Evolutionary conservation across 1,140 invertebrate species (phyloP), one percentile per base, ranked within the genome.

Genomic region (Wasmannia auropunctata): DNA sequence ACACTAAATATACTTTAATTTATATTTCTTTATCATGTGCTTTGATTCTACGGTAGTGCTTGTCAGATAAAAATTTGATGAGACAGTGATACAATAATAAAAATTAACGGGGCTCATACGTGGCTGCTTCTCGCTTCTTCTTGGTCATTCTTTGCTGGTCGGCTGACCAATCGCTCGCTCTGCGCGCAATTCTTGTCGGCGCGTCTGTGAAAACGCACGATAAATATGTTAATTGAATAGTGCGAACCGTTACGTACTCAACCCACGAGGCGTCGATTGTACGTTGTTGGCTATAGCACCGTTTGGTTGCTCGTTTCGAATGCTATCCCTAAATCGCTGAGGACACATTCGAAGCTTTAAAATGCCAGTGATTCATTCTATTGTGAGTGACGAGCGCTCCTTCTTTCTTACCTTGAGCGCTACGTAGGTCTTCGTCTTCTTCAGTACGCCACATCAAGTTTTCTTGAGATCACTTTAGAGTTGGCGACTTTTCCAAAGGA

Each of bases 211-310:
- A 86, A 86, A 91, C 80, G 77, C 76, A 88, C 79, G 89, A 92
- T 91, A 91, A 93, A 92, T 91, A 92, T 92, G 92, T 93, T 91
- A 93, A 93, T 93, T 90, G 87, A 91, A 90, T 90, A 87, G 75
- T 70, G 16, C 65, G 87, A 90, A 93, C 92, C 93, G 92, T 93
- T 93, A 93, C 86, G 67, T 86, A 87, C 69, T 77, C 85, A 86
- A 75, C 81, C 63, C 85, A 88, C 79, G 80, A 84, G 85, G 49
- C 86, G 62, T 67, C 76, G 83, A 85, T 89, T 74, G 25, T 86
- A 11, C 28, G 87, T 70, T 37, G n/a, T 54, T 37, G 51, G 22
- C 40, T n/a, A 34, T 58, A 49, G 43, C 86, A 89, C 88, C 65
- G 72, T 89, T 90, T 75, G 37, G 6, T 14, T 31, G 49, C 54